A percentile compares a stretch with the other conserved stretches of the same genome.
These are phyloP conservation scores for Cryptocephalus primarius DNA, from an alignment of 2,888 invertebrate genomes.

Conservation along the genomic window DNA sequence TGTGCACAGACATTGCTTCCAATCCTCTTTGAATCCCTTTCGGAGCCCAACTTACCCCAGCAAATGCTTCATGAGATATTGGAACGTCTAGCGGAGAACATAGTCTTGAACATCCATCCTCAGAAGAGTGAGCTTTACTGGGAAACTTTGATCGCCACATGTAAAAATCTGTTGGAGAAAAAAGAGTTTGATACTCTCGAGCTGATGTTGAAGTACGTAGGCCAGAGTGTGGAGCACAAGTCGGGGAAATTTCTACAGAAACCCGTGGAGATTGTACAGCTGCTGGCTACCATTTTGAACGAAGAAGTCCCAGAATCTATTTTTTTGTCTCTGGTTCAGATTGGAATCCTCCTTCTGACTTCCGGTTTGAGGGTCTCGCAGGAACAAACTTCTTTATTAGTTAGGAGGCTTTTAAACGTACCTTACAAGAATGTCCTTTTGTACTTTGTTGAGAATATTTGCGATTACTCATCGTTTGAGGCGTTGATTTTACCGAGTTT, in stretches of 20 bases:
- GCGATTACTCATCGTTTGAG: conserved; percentile 59
- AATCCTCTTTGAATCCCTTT: conserved; percentile 52
- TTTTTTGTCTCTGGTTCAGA: conserved; percentile 41
- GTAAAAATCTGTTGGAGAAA: conserved; percentile 22
- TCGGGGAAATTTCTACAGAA: conserved; percentile 53
- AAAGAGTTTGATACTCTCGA: conserved; percentile 14
- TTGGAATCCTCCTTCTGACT: conserved; percentile 48
- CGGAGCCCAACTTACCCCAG: conserved; percentile 42
- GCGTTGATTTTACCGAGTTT: conserved; percentile 59
- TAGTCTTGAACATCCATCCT: conserved; percentile 49
- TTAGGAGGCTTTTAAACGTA: conserved; percentile 50
- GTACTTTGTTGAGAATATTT: conserved; percentile 54
- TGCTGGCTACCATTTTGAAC: conserved; percentile 44
- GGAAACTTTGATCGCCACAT: conserved; percentile 40
- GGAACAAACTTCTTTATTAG: conserved; percentile 59
- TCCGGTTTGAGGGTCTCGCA: conserved; percentile 58
- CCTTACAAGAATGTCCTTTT: conserved; percentile 47
- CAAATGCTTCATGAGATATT: conserved; percentile 53
- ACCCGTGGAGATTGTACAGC: conserved; percentile 46
- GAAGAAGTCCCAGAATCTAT: conserved; percentile 39
- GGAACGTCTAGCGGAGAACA: conserved; percentile 50
- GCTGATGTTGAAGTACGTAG: conserved; percentile 44
- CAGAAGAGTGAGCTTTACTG: conserved; percentile 59
- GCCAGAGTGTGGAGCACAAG: conserved; percentile 51
- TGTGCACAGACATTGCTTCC: conserved; percentile 62